Evolutionary conservation across 2,113 vertebrate genomes (phyloP), one percentile per base, ranked within the genome.

Genomic region (Petaurus breviceps): DNA sequence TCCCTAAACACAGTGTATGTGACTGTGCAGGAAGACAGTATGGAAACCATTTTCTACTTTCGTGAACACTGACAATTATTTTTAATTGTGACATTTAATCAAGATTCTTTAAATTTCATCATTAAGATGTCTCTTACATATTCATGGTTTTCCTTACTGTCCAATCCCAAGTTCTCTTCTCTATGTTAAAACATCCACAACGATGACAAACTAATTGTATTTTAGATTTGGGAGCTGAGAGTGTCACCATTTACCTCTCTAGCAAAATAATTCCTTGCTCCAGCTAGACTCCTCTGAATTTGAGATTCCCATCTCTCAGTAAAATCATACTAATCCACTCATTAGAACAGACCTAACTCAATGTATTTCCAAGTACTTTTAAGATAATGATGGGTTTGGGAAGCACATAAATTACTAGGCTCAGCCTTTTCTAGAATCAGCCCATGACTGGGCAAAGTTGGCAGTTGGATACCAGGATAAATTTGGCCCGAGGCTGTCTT

Each of bases 371-470:
- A 89, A 96, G 89, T 37, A 7, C 24, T 55, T 93, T 84, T 77
- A n/a, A 61, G 12, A 43, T 89, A 95, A 97, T 94, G 96, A 46
- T 8, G 11, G 28, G 8, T 26, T 92, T 96, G 4, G 7, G 51
- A 93, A 92, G 14, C 46, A 0, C 55, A 46, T 89, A 94, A 96
- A 92, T 93, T 95, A 37, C 4, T 94, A 93, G 12, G 54, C 93
- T 96, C 92, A 95, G n/a, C 12, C 10, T 92, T 92, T 97, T 68
- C 12, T 91, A n/a, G 94, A 96, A 68, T n/a, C 51, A 57, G 28
- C 11, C 77, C 95, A 89, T 95, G 61, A 91, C 10, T 89, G 37
- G 91, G 68, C 31, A 37, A 52, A 98, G 92, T 89, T 47, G 89
- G 31, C 49, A 92, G 93, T 95, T 92, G 12, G 92, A 68, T 50